phyloP scores from a whole-genome alignment of 53 echinoderm and acorn worm species.

The Temnopleurus reevesii region DNA sequence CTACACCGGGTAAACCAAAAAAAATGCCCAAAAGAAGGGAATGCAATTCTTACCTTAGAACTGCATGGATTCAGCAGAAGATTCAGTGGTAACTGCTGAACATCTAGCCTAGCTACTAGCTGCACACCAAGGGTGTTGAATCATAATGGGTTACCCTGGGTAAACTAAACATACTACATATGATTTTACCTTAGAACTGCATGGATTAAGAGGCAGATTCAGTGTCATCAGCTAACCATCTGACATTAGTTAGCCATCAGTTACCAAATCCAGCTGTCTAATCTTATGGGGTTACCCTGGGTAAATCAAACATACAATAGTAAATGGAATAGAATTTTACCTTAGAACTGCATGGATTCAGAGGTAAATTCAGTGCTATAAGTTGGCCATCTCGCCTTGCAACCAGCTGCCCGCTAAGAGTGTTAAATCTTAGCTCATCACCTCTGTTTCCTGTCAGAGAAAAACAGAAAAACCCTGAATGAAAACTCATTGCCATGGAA shows the following conservation, averaged over 20 bases:
- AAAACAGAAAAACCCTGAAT: neutral
- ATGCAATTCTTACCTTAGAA: constrained; percentile 63
- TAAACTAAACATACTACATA: too few relatives aligned
- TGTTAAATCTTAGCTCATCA: constrained; percentile 61
- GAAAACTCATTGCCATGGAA: neutral
- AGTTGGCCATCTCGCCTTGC: constrained; percentile 57
- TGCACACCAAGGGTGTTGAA: too few relatives aligned
- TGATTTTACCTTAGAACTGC: constrained; percentile 48
- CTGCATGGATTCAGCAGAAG: constrained; percentile 63
- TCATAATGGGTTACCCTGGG: too few relatives aligned
- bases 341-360: constrained; percentile 63
- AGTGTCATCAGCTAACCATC: constrained; percentile 52
- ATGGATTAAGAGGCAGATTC: constrained; percentile 66
- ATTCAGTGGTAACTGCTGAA: constrained; percentile 53
- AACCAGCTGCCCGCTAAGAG: constrained; percentile 68
- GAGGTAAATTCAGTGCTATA: constrained; percentile 65
- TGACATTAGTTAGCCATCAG: too few relatives aligned
- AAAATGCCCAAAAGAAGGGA: too few relatives aligned
- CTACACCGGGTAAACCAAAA: too few relatives aligned
- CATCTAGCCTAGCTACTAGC: too few relatives aligned
- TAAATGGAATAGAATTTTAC: neutral
- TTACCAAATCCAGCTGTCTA: too few relatives aligned
- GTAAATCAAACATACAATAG: too few relatives aligned
- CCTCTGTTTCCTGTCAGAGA: constrained; percentile 48
- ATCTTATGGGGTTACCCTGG: too few relatives aligned